A percentile compares a stretch with the other conserved stretches of the same genome.
Conservation (phyloP, 1,140 invertebrate species). For the Oedothorax gibbosus region DNA sequence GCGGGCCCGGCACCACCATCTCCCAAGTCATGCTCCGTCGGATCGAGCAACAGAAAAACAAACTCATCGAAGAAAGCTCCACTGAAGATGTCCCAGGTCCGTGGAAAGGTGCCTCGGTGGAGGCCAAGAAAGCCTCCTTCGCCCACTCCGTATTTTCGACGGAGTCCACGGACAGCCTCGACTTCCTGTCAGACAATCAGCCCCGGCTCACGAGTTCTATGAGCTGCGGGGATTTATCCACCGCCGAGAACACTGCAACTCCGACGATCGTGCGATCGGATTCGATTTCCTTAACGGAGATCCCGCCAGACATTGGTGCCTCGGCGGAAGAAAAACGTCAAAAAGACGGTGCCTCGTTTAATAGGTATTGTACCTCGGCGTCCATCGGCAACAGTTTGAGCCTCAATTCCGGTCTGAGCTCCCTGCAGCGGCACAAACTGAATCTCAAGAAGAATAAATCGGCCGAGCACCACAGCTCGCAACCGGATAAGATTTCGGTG, state of each 20-base stretch:
- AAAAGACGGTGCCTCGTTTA: slow-evolving; percentile 38
- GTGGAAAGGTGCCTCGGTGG: slow-evolving; percentile 2
- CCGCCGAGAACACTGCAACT: slow-evolving; percentile 25
- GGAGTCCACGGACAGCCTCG: slow-evolving; percentile 59
- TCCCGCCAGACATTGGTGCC: slow-evolving; percentile 28
- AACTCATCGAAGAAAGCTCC: background rate
- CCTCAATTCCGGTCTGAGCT: slow-evolving; percentile 57
- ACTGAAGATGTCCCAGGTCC: background rate
- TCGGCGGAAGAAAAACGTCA: slow-evolving; percentile 30
- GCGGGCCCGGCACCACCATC: slow-evolving; percentile 32
- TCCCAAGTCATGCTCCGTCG: slow-evolving; percentile 48
- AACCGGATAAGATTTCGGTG: slow-evolving; percentile 53
- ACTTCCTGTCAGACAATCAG: slow-evolving; percentile 60
- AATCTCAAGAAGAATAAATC: slow-evolving; percentile 25
- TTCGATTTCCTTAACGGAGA: slow-evolving; percentile 56
- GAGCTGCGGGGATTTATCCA: slow-evolving; percentile 58
- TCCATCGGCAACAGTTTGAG: slow-evolving; percentile 54
- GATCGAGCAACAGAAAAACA: slow-evolving; percentile 48
- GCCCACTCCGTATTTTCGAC: slow-evolving; percentile 59
- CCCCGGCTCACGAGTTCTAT: slow-evolving; percentile 59
- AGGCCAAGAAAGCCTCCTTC: slow-evolving; percentile 49
- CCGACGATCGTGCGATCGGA: slow-evolving; percentile 39
- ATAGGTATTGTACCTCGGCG: slow-evolving; percentile 18
- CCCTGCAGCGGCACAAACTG: slow-evolving; percentile 47
- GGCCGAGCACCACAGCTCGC: slow-evolving; percentile 23